Evolutionary conservation across 1,140 invertebrate species (phyloP), one percentile per base, ranked within the genome.

Genomic region (Prorops nasuta): DNA sequence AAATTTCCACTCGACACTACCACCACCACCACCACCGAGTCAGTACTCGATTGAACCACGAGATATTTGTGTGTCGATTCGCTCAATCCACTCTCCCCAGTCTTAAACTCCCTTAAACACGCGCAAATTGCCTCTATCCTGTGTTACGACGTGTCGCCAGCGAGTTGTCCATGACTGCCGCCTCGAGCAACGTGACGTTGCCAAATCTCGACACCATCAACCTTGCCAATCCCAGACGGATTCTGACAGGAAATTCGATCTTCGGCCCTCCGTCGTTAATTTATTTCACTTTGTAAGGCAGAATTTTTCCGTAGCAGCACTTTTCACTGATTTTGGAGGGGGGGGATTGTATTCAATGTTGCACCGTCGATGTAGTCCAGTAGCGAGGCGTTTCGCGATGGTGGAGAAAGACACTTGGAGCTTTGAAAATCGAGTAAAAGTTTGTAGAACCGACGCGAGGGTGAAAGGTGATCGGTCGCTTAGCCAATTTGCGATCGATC

Each of bases 81-180:
- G 32, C 10, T n/a, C n/a, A n/a, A n/a, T n/a, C n/a, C n/a, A n/a
- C n/a, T n/a, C n/a, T n/a, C n/a, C 21, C 28, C 24, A 31, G 19
- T 24, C 42, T 37, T 32, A 51, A 47, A 43, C 39, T 49, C 45
- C 48, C 51, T 60, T 63, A 63, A 64, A 64, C 49, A 63, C 60
- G 60, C 32, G 44, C 58, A 55, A 63, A 64, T 63, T 64, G 60
- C 57, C 63, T 64, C 54, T 64, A 65, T 65, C 60, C 64, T 58
- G 64, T 65, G 55, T 61, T 67, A 52, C 66, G 60, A 56, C 63
- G 63, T 43, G 56, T 60, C 54, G 54, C 44, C 44, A 58, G 47
- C 54, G 51, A 35, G 56, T 52, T 59, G 50, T 53, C 64, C 64
- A 60, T 61, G 62, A 59, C 58, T 48, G 37, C 37, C 22, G 34